phyloP scores from a whole-genome alignment of 2,113 vertebrate genomes.

The Trachemys scripta region DNA sequence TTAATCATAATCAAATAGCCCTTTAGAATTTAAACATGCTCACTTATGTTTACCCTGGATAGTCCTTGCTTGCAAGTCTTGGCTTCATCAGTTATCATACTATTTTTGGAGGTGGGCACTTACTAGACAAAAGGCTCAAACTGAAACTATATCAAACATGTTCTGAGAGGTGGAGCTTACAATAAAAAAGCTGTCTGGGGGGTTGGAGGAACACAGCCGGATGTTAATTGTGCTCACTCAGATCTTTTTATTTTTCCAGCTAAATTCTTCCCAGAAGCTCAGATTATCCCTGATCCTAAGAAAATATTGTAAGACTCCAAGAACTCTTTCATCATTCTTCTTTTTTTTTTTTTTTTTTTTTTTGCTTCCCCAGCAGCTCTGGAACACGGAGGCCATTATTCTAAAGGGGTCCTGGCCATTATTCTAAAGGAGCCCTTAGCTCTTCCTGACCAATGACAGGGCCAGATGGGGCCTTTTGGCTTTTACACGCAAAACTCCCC shows the following conservation, averaged over 20 bases:
- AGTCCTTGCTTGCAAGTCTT: neutral
- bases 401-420: slow-evolving; percentile 15
- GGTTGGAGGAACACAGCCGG: neutral
- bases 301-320: slow-evolving; percentile 1
- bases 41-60: slow-evolving; percentile 67
- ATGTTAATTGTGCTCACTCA: slow-evolving; percentile 42
- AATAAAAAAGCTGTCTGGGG: neutral
- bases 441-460: neutral
- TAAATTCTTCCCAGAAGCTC: neutral
- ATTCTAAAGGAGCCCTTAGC: neutral
- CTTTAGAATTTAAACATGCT: slow-evolving; percentile 64
- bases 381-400: neutral
- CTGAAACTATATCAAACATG: neutral
- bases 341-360: neutral
- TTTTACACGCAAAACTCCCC: neutral
- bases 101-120: neutral
- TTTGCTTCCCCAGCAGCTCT: slow-evolving; percentile 40
- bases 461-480: neutral
- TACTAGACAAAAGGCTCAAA: neutral
- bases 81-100: slow-evolving; percentile 23
- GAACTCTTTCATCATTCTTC: neutral
- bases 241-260: neutral
- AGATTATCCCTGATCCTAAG: neutral
- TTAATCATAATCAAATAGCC: slow-evolving; percentile 33
- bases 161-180: slow-evolving; percentile 1